These are phyloP conservation scores for Zaprionus ghesquierei DNA, from an alignment of 1,140 invertebrate species.

Conservation along the genomic window DNA sequence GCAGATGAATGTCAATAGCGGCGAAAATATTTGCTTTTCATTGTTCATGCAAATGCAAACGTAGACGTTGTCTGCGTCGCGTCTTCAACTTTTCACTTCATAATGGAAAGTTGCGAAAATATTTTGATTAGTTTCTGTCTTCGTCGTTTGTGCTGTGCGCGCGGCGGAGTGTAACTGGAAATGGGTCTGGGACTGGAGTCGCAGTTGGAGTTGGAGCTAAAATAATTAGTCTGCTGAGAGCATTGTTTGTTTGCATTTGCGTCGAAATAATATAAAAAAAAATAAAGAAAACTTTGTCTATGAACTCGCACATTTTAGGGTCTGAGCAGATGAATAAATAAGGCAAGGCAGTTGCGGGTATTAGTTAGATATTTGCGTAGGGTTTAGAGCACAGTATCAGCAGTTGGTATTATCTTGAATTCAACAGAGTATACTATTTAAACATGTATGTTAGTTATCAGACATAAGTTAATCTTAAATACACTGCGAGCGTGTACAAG, in stretches of 20 bases:
- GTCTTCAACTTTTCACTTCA: constrained; percentile 78
- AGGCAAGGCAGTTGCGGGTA: constrained; percentile 20
- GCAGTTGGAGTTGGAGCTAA: constrained; percentile 51
- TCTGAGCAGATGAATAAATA: constrained; percentile 36
- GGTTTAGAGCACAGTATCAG: constrained; percentile 1
- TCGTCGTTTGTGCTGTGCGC: constrained; percentile 6
- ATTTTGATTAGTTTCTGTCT: constrained; percentile 77
- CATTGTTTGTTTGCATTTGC: constrained; percentile 77
- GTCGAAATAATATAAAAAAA: constrained; percentile 27
- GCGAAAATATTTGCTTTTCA: constrained; percentile 78
- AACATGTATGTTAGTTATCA: not conserved
- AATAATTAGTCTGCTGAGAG: constrained; percentile 78
- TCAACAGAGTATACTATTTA: not conserved
- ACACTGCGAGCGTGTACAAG: not conserved
- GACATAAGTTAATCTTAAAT: not conserved
- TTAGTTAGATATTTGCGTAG: constrained; percentile 31
- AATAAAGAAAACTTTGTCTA: constrained; percentile 53
- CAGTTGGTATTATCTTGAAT: not conserved
- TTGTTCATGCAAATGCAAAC: constrained; percentile 78
- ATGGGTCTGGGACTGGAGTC: not conserved
- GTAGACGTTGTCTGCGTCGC: constrained; percentile 49
- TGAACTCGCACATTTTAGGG: constrained; percentile 58
- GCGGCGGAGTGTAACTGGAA: not conserved
- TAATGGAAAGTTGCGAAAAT: constrained; percentile 80
- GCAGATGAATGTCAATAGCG: constrained; percentile 75